Base-by-base conservation (phyloP, 2,888 invertebrate species). In the Fissipunctia ypsillon region DNA sequence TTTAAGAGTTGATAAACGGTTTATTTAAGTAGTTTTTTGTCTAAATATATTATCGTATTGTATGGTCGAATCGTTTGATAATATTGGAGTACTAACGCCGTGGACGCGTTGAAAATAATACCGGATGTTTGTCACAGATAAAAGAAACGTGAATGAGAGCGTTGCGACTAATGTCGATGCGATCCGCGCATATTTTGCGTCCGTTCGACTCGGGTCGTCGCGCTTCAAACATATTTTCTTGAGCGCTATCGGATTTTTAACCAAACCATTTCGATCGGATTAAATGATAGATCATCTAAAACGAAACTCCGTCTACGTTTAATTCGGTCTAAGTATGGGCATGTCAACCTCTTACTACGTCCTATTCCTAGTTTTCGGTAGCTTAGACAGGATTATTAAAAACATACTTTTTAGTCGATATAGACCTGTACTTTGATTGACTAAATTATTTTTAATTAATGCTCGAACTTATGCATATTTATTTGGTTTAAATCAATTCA, bases 101-200 rank as follows among this genome's bases (percentile, higher is more conserved):
- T 87, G 89, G 88, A 89, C 86, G 88, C 88, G 88, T 90, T 91
- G 88, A 90, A 92, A 92, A 91, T 92, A 91, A 92, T 93, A 91
- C 94, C 95, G 95, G 94, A 94, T 95, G 94, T 94, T 93, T 92
- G 91, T 90, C 90, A 90, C 90, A 93, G 94, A 95, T 95, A 95
- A 94, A 94, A 91, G 90, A 90, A 91, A 90, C 91, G 86, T 93
- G 91, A 93, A 91, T 91, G 91, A 90, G 90, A 89, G 83, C 90
- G 88, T 84, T 87, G 83, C 86, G 81, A 78, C 80, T 83, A 80
- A 86, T 76, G 84, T 83, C 69, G 76, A 72, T 80, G 75, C 84
- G 85, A 87, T 86, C 86, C 83, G 86, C 84, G 83, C 84, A 88
- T 88, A 86, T 87, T 89, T 88, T 86, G 84, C 87, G 85, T 83